Evolutionary conservation across 2,888 invertebrate species (phyloP).

Genomic region (Maniola hyperantus): DNA sequence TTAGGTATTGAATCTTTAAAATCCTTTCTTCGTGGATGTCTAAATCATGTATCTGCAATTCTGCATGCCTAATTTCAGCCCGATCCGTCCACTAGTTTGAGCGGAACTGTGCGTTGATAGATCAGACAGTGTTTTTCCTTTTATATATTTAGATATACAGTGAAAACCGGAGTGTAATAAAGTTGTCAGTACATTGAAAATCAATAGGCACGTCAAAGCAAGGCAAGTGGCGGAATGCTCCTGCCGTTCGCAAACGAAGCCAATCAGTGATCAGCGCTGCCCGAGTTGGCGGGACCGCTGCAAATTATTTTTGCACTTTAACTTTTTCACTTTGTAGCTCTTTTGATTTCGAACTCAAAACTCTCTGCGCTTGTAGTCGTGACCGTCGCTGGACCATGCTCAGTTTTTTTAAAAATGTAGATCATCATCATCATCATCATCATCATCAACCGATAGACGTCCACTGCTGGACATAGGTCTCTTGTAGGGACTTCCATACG

Average conservation of each 20-base stretch:
- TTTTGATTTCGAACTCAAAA: slow-evolving; percentile 16
- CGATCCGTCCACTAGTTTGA: too few species aligned
- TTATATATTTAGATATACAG: not conserved
- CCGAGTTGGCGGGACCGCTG: slow-evolving; percentile 29
- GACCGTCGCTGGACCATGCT: not conserved
- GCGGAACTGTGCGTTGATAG: too few species aligned
- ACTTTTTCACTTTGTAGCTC: slow-evolving; percentile 28
- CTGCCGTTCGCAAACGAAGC: slow-evolving; percentile 60
- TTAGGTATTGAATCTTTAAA: too few species aligned
- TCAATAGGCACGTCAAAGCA: slow-evolving; percentile 15
- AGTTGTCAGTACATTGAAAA: slow-evolving; percentile 18
- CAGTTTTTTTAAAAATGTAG: too few species aligned
- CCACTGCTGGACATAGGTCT: too few species aligned
- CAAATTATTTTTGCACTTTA: slow-evolving; percentile 35
- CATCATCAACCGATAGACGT: too few species aligned
- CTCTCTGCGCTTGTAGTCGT: not conserved
- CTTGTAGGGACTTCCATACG: too few species aligned
- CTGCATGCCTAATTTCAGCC: too few species aligned
- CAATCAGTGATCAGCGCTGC: slow-evolving; percentile 52
- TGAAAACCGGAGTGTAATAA: slow-evolving; percentile 1
- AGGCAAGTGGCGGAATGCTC: slow-evolving; percentile 37
- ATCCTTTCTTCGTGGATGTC: too few species aligned
- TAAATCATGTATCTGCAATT: too few species aligned
- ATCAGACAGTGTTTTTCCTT: too few species aligned
- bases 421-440: too few species aligned